Conservation (phyloP, 2,113 vertebrate genomes). For the Rhombomys opimus region DNA sequence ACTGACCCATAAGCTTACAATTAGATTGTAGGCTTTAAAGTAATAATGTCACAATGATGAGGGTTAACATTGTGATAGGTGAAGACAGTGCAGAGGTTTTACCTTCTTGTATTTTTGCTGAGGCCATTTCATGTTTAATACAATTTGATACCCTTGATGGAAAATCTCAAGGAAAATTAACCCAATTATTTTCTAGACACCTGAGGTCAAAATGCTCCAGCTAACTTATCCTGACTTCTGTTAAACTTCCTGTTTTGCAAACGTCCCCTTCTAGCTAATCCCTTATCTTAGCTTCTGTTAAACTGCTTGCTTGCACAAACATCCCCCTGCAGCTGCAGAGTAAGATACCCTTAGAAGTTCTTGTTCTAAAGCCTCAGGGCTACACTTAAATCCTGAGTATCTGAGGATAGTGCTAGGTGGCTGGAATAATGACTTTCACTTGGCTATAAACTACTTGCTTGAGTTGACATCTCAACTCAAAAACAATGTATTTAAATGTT, state of each 20-base stretch:
- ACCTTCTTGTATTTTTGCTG: background rate
- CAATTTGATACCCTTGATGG: background rate
- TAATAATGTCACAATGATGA: background rate
- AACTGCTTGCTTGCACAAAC: background rate
- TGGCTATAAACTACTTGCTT: background rate
- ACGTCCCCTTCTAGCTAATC: background rate
- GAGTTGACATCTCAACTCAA: background rate
- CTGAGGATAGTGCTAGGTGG: background rate
- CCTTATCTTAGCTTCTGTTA: background rate
- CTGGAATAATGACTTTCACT: background rate
- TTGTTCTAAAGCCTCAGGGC: background rate
- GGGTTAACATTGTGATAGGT: background rate
- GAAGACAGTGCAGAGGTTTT: background rate
- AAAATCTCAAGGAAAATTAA: background rate
- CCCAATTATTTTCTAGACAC: background rate
- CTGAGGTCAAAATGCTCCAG: background rate
- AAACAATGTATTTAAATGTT: background rate
- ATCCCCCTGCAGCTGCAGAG: background rate
- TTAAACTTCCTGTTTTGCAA: background rate
- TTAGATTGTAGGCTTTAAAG: background rate
- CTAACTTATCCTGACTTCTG: background rate
- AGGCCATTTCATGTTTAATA: background rate
- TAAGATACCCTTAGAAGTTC: background rate
- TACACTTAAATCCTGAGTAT: background rate
- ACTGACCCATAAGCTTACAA: background rate